phyloP scores from a whole-genome alignment of 2,888 invertebrate genomes.

The Pharmacophagus antenor region DNA sequence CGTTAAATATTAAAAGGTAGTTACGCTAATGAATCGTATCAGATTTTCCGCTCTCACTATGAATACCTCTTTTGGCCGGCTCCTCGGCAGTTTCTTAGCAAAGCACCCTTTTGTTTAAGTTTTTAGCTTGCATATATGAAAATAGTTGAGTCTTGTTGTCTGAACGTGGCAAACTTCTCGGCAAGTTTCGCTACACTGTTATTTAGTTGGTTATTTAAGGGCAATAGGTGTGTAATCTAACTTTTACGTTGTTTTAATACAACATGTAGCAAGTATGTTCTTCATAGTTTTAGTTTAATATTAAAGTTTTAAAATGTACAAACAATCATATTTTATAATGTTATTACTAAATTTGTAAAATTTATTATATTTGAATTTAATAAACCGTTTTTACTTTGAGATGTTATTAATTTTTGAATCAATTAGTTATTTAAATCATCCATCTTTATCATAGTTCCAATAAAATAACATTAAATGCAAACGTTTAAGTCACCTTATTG shows the following conservation, averaged over 20 bases:
- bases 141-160: conserved; percentile 37
- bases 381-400: too few species aligned
- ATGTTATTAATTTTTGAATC: too few species aligned
- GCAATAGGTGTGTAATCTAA: conserved; percentile 21
- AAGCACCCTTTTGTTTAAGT: conserved; percentile 57
- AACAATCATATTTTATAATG: too few species aligned
- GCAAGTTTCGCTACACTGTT: conserved; percentile 31
- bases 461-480: too few species aligned
- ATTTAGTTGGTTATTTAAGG: conserved; percentile 30
- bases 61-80: conserved; percentile 63
- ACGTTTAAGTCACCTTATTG: background rate
- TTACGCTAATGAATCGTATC: conserved; percentile 81
- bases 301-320: background rate
- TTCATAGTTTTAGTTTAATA: background rate
- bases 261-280: conserved; percentile 8
- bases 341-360: background rate
- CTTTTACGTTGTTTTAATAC: conserved; percentile 20
- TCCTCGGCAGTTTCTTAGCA: conserved; percentile 48
- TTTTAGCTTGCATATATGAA: conserved; percentile 47
- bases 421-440: too few species aligned
- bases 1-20: conserved; percentile 78
- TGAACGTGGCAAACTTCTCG: conserved; percentile 27
- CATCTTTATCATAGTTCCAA: too few species aligned
- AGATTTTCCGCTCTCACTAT: conserved; percentile 67
- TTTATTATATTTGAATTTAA: background rate